These are phyloP conservation scores for Columba janthina DNA, from an alignment of 2,113 vertebrate genomes.

Conservation along the genomic window DNA sequence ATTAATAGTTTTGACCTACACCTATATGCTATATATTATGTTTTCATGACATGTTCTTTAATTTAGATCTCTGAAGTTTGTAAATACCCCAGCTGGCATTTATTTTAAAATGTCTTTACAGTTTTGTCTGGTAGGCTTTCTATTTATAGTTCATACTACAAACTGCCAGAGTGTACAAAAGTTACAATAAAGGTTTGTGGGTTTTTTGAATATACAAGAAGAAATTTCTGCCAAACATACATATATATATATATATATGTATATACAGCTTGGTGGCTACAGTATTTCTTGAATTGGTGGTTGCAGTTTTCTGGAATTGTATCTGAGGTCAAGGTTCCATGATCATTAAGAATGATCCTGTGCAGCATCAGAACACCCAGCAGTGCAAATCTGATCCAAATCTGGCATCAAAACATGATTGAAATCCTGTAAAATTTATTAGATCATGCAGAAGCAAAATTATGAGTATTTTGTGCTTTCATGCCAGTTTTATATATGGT, in stretches of 20 bases:
- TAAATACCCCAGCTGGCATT: background rate
- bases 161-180: background rate
- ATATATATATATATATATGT: no score
- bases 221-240: no score
- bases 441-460: background rate
- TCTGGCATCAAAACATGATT: background rate
- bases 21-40: background rate
- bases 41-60: background rate
- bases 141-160: background rate
- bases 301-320: background rate
- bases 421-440: background rate
- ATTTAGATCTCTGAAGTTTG: background rate
- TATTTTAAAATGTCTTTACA: background rate
- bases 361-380: background rate
- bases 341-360: background rate
- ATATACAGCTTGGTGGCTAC: no score
- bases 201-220: no score
- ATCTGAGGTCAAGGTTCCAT: background rate
- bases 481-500: background rate
- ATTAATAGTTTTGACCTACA: background rate
- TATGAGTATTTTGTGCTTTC: background rate
- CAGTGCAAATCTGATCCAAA: background rate
- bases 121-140: background rate
- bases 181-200: no score
- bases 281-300: background rate